Percentiles rank a stretch among this genome's conserved stretches.
phyloP scores from a whole-genome alignment of 2,888 invertebrate species.

The Tipula vernalis region DNA sequence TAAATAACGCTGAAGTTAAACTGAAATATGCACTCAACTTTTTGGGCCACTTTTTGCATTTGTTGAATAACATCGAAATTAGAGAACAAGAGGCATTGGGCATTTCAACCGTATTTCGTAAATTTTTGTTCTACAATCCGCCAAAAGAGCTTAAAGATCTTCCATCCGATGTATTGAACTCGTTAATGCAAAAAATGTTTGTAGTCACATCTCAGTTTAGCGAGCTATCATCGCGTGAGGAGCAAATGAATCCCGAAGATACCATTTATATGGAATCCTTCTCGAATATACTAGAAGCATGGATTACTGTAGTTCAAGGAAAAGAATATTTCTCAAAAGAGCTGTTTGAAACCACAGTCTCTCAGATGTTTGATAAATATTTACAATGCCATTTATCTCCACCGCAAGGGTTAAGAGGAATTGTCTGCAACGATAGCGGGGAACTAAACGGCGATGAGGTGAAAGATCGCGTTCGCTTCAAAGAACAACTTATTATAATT shows the following conservation, averaged over 20 bases:
- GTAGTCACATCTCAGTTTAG: slow-evolving; percentile 50
- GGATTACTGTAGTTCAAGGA: slow-evolving; percentile 35
- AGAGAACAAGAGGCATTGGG: slow-evolving; percentile 54
- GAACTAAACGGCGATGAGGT: slow-evolving; percentile 52
- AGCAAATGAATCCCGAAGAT: slow-evolving; percentile 39
- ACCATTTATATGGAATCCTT: slow-evolving; percentile 52
- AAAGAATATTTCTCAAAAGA: slow-evolving; percentile 29
- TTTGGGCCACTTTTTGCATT: slow-evolving; percentile 45
- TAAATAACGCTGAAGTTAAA: slow-evolving; percentile 37
- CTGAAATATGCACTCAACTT: slow-evolving; percentile 45
- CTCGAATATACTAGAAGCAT: slow-evolving; percentile 53
- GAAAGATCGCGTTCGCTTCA: slow-evolving; percentile 49
- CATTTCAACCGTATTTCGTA: slow-evolving; percentile 51
- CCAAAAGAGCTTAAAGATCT: slow-evolving; percentile 35
- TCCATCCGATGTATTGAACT: slow-evolving; percentile 37
- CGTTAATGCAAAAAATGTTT: slow-evolving; percentile 48
- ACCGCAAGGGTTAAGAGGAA: slow-evolving; percentile 46
- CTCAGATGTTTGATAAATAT: slow-evolving; percentile 64
- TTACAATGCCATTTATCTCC: slow-evolving; percentile 67
- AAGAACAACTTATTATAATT: slow-evolving; percentile 62
- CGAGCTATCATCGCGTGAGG: slow-evolving; percentile 50
- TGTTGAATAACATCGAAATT: slow-evolving; percentile 45
- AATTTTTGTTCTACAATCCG: slow-evolving; percentile 45
- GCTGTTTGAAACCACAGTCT: slow-evolving; percentile 29
- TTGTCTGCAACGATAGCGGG: slow-evolving; percentile 33